Evolutionary conservation across 2,113 vertebrate genomes (phyloP).

Genomic region (Apaloderma vittatum): DNA sequence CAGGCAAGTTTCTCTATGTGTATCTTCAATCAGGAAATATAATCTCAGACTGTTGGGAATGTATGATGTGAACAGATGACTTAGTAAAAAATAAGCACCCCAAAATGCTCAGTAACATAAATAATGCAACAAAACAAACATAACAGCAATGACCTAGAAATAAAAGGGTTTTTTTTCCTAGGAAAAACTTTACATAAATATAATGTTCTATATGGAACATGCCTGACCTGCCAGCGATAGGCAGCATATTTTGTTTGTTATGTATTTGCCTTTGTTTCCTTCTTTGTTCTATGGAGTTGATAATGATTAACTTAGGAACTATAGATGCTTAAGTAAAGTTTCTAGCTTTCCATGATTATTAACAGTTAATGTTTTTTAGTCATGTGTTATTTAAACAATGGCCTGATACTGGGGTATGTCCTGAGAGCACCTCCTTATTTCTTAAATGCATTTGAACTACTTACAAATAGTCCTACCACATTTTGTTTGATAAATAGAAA

Average conservation of each 20-base stretch:
- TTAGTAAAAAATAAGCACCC: not conserved
- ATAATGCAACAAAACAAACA: not conserved
- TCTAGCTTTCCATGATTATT: constrained; percentile 5
- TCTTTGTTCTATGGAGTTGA: not conserved
- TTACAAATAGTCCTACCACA: not conserved
- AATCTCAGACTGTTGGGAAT: not conserved
- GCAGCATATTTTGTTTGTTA: not conserved
- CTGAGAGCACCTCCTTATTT: not conserved
- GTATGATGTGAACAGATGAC: not conserved
- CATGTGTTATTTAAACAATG: not conserved
- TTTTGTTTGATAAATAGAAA: constrained; percentile 5
- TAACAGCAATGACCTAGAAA: not conserved
- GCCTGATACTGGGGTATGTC: not conserved
- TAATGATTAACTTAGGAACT: not conserved
- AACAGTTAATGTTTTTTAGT: not conserved
- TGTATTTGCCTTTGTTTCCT: not conserved
- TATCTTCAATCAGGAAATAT: not conserved
- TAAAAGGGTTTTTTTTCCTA: rapidly evolving
- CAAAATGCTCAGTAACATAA: not conserved
- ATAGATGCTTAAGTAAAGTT: not conserved
- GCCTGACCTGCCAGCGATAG: not conserved
- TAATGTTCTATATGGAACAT: not conserved
- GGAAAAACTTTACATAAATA: not conserved
- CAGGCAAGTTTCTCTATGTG: not conserved
- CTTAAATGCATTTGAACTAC: not conserved